Percentiles rank a stretch among this genome's conserved stretches.
Evolutionary conservation across 1,140 invertebrate species (phyloP).

Genomic region (Chymomyza costata): DNA sequence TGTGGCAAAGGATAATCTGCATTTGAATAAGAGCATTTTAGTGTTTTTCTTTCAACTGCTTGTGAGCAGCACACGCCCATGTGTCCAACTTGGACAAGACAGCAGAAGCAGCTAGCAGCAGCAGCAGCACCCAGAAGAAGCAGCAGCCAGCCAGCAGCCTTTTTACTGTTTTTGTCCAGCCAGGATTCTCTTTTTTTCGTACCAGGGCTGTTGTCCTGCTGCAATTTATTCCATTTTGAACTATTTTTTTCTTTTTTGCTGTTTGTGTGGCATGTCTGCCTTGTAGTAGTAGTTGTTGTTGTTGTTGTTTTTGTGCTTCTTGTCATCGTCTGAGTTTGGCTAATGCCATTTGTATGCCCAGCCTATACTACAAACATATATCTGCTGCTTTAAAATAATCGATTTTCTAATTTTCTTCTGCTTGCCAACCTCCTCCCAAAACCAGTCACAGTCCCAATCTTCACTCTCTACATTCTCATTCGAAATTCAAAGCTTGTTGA

Average conservation of each 20-base stretch:
- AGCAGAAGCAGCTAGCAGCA: no score
- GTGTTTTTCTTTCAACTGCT: slow-evolving; percentile 46
- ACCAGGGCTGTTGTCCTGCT: slow-evolving; percentile 14
- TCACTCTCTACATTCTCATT: background rate
- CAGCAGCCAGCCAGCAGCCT: slow-evolving; percentile 52
- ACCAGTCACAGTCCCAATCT: background rate
- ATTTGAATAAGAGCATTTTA: slow-evolving; percentile 74
- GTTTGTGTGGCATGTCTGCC: slow-evolving; percentile 3
- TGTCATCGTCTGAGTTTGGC: slow-evolving; percentile 21
- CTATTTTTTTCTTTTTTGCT: slow-evolving; percentile 18
- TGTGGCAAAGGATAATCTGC: slow-evolving; percentile 64
- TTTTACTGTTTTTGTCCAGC: slow-evolving; percentile 52
- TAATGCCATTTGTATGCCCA: slow-evolving; percentile 6
- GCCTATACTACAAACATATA: no score
- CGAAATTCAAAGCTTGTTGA: slow-evolving; percentile 2
- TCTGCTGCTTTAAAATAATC: slow-evolving; percentile 59
- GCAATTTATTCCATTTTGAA: slow-evolving; percentile 16
- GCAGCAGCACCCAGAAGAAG: no score
- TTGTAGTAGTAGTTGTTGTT: no score
- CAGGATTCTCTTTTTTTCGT: slow-evolving; percentile 22
- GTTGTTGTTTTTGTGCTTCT: no score
- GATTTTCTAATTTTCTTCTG: slow-evolving; percentile 49
- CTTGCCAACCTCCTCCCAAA: slow-evolving; percentile 1
- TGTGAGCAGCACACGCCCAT: slow-evolving; percentile 47
- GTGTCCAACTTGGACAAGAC: slow-evolving; percentile 27